Conservation (phyloP, 2,888 invertebrate species). For the Tinea semifulvella region DNA sequence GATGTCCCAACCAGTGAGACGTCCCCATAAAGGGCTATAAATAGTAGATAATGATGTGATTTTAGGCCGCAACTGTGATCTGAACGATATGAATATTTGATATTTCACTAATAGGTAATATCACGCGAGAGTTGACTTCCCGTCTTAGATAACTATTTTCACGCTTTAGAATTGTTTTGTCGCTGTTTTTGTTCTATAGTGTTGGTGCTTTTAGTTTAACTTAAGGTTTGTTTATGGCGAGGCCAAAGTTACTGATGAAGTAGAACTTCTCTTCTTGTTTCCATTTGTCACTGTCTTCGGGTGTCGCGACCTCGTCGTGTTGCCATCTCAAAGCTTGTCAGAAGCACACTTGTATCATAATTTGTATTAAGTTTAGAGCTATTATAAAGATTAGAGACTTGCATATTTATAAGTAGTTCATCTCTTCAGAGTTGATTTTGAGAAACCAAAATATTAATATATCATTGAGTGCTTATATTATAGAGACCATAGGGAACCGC, state of each 20-base stretch:
- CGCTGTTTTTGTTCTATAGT: conserved; percentile 2
- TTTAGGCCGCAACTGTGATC: conserved; percentile 68
- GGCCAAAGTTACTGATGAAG: conserved; percentile 62
- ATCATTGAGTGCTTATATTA: conserved; percentile 61
- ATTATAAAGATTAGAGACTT: conserved; percentile 54
- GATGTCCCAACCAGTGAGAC: too few species aligned
- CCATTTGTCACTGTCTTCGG: background rate
- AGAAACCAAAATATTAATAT: conserved; percentile 50
- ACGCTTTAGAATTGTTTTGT: background rate
- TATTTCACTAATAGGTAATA: conserved; percentile 66
- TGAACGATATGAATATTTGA: conserved; percentile 68
- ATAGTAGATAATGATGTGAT: conserved; percentile 63
- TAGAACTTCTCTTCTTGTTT: conserved; percentile 36
- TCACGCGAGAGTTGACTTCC: conserved; percentile 36
- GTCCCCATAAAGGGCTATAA: conserved; percentile 62
- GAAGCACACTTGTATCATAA: conserved; percentile 39
- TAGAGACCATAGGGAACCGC: conserved; percentile 49
- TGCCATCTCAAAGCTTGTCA: conserved; percentile 34
- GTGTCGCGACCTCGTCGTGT: conserved; percentile 23
- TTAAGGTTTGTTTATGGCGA: conserved; percentile 31
- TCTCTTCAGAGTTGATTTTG: conserved; percentile 43
- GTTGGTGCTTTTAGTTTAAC: conserved; percentile 11
- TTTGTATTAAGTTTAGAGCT: conserved; percentile 45
- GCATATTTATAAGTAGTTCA: conserved; percentile 37
- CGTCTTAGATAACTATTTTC: conserved; percentile 2